Base-by-base conservation (phyloP, 1,140 invertebrate genomes). In the Brachionus rubens region DNA sequence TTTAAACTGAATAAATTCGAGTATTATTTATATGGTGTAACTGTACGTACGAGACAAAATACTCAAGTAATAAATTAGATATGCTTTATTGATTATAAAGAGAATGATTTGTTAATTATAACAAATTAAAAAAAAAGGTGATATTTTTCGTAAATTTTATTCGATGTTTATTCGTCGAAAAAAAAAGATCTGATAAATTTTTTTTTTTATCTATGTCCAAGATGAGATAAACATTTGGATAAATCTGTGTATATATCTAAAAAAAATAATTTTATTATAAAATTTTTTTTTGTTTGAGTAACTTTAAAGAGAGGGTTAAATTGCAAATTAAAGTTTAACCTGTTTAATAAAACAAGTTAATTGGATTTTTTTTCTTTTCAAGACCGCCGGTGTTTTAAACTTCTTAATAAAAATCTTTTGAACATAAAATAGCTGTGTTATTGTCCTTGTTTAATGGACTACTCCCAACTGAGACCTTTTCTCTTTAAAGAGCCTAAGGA, bases 121-220 rank as follows among this genome's bases (percentile, higher is more conserved):
- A 59, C 54, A 59, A 59, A 59, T 59, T 59, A 59, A 30, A 33
- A 59, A 59, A 33, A 14, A 59, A 59, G 54, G 54, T 59, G 54
- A 59, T 59, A 59, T 36, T 59, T 59, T 59, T 59, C 54, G 54
- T 59, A 59, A 59, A 59, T 59, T 59, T 30, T 59, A 59, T 59
- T 59, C 54, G 54, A 59, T 59, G n/a, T n/a, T n/a, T n/a, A n/a
- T n/a, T n/a, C 28, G 33, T 28, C 52, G 26, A 26, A 54, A 16
- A 59, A 16, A n/a, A 36, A 36, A 33, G 36, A 59, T 59, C 54
- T 36, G 54, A 59, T 59, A 59, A 59, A 36, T 36, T 36, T 36
- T 9, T 36, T 36, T 3, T 5, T 36, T 36, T 59, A 33, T 36
- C 30, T 59, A 59, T 59, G 54, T 59, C 54, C 54, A 59, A 59